Conservation (phyloP, 2,888 invertebrate genomes). For the Antheraea yamamai region DNA sequence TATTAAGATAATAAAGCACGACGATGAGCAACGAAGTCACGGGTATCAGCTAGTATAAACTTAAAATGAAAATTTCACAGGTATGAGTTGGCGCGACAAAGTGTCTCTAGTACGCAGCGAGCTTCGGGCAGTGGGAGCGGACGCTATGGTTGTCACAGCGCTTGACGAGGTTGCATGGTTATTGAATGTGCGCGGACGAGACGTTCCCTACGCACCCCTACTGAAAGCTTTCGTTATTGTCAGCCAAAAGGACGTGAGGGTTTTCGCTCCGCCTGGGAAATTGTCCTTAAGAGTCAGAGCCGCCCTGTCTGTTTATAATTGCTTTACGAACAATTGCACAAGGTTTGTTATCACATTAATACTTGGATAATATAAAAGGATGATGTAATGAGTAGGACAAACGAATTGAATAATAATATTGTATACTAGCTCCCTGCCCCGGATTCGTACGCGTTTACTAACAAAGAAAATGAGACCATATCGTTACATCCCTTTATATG, state of each 20-base stretch:
- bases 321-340: slow-evolving; percentile 81
- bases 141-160: slow-evolving; percentile 92
- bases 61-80: slow-evolving; percentile 51
- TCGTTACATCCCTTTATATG: too few species aligned
- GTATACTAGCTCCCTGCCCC: too few species aligned
- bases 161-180: slow-evolving; percentile 94
- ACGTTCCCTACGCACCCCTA: slow-evolving; percentile 91
- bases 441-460: too few species aligned
- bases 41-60: neutral
- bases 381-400: too few species aligned
- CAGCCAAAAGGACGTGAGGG: slow-evolving; percentile 83
- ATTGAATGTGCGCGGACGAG: slow-evolving; percentile 92
- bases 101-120: slow-evolving; percentile 84
- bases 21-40: too few species aligned
- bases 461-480: too few species aligned
- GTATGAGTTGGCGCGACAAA: slow-evolving; percentile 89
- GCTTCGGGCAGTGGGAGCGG: slow-evolving; percentile 83
- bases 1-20: too few species aligned
- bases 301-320: slow-evolving; percentile 80
- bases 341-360: slow-evolving; percentile 44
- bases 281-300: slow-evolving; percentile 80
- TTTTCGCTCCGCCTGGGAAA: slow-evolving; percentile 87
- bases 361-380: neutral
- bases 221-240: slow-evolving; percentile 89
- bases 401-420: too few species aligned